Evolutionary conservation across 2,113 vertebrate species (phyloP).

Genomic region (Lampris megalopsis): DNA sequence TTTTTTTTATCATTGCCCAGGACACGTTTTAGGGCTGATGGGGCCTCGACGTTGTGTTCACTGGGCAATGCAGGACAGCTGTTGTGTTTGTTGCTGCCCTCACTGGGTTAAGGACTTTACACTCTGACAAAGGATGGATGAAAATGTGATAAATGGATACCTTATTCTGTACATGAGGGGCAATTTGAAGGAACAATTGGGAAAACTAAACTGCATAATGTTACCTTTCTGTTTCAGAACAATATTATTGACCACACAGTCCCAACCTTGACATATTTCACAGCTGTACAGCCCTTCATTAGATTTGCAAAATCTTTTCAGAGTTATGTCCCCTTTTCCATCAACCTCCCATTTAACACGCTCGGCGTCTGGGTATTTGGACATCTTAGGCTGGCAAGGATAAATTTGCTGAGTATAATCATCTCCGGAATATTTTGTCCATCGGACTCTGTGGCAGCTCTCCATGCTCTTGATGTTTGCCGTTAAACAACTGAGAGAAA

Average conservation of each 20-base stretch:
- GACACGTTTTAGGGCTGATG: background rate
- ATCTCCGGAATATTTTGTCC: conserved; percentile 11
- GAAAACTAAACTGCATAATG: background rate
- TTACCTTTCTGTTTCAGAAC: conserved; percentile 69
- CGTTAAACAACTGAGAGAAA: conserved; percentile 44
- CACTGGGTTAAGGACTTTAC: conserved; percentile 15
- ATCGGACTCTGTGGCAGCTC: conserved; percentile 24
- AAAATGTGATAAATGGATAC: background rate
- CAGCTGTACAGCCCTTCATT: conserved; percentile 59
- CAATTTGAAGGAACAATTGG: background rate
- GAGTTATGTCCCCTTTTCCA: conserved; percentile 13
- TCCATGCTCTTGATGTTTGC: background rate
- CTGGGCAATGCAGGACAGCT: conserved; percentile 35
- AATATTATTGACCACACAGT: conserved; percentile 23
- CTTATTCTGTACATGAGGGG: background rate
- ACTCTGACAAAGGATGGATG: conserved; percentile 49
- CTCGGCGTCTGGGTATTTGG: background rate
- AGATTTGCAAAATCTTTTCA: conserved; percentile 35
- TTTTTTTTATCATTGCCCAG: conserved; percentile 49
- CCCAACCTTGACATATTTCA: conserved; percentile 55
- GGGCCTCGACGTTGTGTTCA: background rate
- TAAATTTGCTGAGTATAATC: background rate
- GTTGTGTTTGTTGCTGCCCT: background rate
- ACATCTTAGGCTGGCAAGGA: conserved; percentile 29
- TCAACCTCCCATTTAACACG: conserved; percentile 11